Evolutionary conservation across 2,113 vertebrate species (phyloP).

Genomic region (Sorex fumeus): DNA sequence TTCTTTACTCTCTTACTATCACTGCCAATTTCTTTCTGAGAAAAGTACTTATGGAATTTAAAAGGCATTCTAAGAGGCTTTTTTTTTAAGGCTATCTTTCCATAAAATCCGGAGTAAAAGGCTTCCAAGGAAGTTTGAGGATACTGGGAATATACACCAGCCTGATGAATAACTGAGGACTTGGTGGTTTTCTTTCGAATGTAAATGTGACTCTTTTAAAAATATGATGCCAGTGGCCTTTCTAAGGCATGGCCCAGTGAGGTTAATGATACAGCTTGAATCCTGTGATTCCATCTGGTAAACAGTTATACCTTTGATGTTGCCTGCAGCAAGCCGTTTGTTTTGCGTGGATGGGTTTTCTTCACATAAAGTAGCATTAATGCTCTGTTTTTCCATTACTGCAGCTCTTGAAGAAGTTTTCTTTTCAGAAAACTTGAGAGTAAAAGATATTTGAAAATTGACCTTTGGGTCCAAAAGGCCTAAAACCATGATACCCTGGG

Average conservation of each 20-base stretch:
- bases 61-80: conserved; percentile 53
- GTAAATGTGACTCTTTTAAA: conserved; percentile 49
- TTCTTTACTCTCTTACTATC: conserved; percentile 59
- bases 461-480: conserved; percentile 33
- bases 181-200: conserved; percentile 56
- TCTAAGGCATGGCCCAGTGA: not conserved
- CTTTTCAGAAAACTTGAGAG: conserved; percentile 66
- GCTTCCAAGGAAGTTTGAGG: not conserved
- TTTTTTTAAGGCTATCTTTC: conserved; percentile 15
- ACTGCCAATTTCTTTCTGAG: conserved; percentile 76
- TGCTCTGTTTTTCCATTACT: conserved; percentile 56
- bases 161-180: conserved; percentile 30
- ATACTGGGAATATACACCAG: conserved; percentile 26
- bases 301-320: conserved; percentile 47
- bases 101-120: not conserved
- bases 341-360: conserved; percentile 69
- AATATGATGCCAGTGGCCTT: conserved; percentile 57
- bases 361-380: conserved; percentile 73
- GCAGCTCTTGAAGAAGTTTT: conserved; percentile 58
- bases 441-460: conserved; percentile 66
- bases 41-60: conserved; percentile 72
- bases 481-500: not conserved
- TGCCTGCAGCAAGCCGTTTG: conserved; percentile 70
- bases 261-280: conserved; percentile 15
- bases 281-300: conserved; percentile 45